phyloP scores from a whole-genome alignment of 2,797 vertebrate genomes.

The Ctenopoma multispine region DNA sequence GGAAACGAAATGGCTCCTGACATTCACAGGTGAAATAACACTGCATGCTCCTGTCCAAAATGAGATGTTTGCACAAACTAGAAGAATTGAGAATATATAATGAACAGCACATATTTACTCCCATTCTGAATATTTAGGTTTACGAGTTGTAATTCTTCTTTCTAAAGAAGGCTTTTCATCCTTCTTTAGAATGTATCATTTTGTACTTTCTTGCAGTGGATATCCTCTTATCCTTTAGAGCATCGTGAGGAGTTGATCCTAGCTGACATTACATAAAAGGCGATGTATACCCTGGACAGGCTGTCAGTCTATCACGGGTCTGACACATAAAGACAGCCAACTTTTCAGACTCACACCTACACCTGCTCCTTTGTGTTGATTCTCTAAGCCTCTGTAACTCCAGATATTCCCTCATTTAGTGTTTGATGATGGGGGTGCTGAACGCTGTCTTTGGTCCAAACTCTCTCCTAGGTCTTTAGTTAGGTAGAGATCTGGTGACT shows the following conservation, averaged over 20 bases:
- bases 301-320: neutral
- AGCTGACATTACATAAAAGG: neutral
- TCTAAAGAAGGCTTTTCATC: neutral
- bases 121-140: neutral
- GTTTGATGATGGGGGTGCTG: too few species aligned
- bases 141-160: too few species aligned
- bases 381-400: too few species aligned
- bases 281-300: neutral
- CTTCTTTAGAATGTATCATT: neutral
- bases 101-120: neutral
- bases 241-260: too few species aligned
- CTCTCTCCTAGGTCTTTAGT: too few species aligned
- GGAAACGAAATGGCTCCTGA: constrained; percentile 34
- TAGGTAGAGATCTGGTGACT: too few species aligned
- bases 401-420: too few species aligned
- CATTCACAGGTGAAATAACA: constrained; percentile 20
- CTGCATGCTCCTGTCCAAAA: constrained; percentile 12
- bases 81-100: neutral
- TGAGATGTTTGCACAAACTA: neutral
- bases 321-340: neutral
- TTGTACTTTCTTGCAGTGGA: neutral
- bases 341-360: neutral
- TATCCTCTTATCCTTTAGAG: neutral
- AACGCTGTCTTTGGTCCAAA: too few species aligned
- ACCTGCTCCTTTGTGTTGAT: too few species aligned